A percentile compares a stretch with the other conserved stretches of the same genome.
These are phyloP conservation scores for Catagonus wagneri DNA, from an alignment of 2,113 vertebrate species.

Conservation along the genomic window DNA sequence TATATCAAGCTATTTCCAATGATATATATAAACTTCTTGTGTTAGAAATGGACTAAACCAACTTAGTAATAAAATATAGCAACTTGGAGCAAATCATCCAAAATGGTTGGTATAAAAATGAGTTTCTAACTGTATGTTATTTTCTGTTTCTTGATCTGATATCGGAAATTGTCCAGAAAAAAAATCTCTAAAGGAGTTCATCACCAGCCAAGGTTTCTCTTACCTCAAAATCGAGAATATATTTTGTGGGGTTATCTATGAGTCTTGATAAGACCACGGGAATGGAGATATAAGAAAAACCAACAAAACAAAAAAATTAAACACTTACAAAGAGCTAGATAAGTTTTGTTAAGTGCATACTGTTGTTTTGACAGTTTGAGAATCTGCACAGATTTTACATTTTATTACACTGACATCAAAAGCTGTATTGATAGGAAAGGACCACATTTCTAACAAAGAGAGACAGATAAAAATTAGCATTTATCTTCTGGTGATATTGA, in stretches of 20 bases:
- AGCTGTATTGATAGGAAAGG: constrained; percentile 82
- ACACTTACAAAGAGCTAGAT: constrained; percentile 77
- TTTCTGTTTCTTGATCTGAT: constrained; percentile 13
- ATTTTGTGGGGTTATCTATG: constrained; percentile 58
- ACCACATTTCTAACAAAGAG: constrained; percentile 78
- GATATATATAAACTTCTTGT: constrained; percentile 16
- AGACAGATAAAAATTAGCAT: constrained; percentile 83
- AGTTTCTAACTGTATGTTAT: constrained; percentile 45
- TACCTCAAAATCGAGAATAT: constrained; percentile 63
- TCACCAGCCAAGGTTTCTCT: constrained; percentile 63
- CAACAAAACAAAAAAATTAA: constrained; percentile 73
- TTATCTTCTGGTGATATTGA: constrained; percentile 77
- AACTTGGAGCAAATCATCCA: constrained; percentile 53
- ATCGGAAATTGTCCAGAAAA: constrained; percentile 50
- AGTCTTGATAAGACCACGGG: constrained; percentile 39
- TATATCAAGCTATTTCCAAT: neutral
- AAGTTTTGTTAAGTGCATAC: constrained; percentile 82
- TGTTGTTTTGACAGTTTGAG: constrained; percentile 84
- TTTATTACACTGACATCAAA: constrained; percentile 85
- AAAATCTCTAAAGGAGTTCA: constrained; percentile 28
- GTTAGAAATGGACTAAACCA: constrained; percentile 53
- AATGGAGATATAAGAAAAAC: constrained; percentile 70
- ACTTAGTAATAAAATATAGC: constrained; percentile 55
- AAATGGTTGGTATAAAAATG: constrained; percentile 58
- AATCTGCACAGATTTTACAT: constrained; percentile 84